Evolutionary conservation across 35 echinoderm and acorn worm genomes (phyloP), one percentile per base, ranked within the genome.

Genomic region (Patiria miniata): DNA sequence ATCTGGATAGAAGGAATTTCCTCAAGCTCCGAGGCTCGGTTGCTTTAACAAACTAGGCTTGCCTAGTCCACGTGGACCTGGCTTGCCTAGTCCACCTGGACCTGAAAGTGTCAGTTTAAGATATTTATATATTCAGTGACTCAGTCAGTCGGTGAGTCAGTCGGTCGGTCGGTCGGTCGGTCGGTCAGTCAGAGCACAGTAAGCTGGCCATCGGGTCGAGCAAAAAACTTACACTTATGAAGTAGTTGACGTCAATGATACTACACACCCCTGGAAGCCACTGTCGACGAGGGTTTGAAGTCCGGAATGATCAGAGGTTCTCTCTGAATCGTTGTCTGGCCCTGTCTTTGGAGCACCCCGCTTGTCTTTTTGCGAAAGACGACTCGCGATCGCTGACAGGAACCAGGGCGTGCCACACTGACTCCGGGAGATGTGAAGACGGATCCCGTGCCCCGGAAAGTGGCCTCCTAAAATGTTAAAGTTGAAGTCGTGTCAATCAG

Each of bases 211-310:
- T 47, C 42, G 42, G 42, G 12, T 47, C 42, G 42, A 4, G 4
- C 12, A 4, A 12, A 12, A 30, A 73, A 36, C 65, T 73, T 34
- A 73, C 65, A 73, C 12, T 22, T 32, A 73, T 73, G 34, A 73
- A 73, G 65, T 73, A 73, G 65, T 73, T 73, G 65, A 73, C 34
- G 34, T 73, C 65, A 30, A 73, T 73, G 34, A 73, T 30, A 23
- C n/a, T 73, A 23, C 65, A 23, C 65, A 73, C 2, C 65, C 65
- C 26, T 22, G 10, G 65, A 73, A 73, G 26, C 65, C 65, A 73
- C 26, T 73, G 6, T 73, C 65, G 42, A 47, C 42, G 42, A 47
- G 10, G 29, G 65, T 23, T 32, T 36, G n/a, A 32, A 32, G 9
- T 73, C 65, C 0, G 65, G 65, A 14, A 73, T 73, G n/a, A 73